Evolutionary conservation across 2,797 vertebrate species (phyloP).

Genomic region (Scyliorhinus canicula): DNA sequence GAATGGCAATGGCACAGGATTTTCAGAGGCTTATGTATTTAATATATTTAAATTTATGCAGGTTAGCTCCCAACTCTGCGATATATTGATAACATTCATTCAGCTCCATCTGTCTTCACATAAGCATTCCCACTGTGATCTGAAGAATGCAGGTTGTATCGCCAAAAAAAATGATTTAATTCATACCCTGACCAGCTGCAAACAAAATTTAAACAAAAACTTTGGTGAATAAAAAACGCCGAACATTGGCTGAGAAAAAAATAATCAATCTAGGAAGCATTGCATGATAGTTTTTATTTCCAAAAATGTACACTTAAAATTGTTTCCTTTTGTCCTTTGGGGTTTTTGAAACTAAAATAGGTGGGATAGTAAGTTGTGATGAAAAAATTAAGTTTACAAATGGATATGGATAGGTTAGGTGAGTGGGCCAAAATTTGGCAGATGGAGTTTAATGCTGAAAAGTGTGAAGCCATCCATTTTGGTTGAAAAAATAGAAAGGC

Average conservation of each 20-base stretch:
- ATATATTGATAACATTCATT: neutral
- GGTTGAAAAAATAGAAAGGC: too few species aligned
- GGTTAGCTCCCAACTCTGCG: neutral
- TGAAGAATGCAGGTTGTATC: neutral
- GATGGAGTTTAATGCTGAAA: too few species aligned
- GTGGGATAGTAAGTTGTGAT: too few species aligned
- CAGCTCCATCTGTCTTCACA: neutral
- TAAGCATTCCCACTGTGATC: neutral
- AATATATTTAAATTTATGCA: neutral
- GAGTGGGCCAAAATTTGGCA: too few species aligned
- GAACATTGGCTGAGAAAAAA: neutral
- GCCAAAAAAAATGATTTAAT: constrained; percentile 1
- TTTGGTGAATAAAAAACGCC: neutral
- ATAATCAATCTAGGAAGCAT: neutral
- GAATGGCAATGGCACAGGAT: neutral
- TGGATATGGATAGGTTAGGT: too few species aligned
- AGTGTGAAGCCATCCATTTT: too few species aligned
- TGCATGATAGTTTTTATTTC: neutral
- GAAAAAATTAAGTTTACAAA: too few species aligned
- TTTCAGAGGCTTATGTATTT: neutral
- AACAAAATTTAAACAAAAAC: neutral
- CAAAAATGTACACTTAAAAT: neutral
- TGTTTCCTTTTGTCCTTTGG: neutral
- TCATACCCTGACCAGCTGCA: neutral
- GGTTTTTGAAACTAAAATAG: too few species aligned